A percentile compares a stretch with the other conserved stretches of the same genome.
Conservation (phyloP, 1,140 invertebrate genomes). For the Papilio dardanus region DNA sequence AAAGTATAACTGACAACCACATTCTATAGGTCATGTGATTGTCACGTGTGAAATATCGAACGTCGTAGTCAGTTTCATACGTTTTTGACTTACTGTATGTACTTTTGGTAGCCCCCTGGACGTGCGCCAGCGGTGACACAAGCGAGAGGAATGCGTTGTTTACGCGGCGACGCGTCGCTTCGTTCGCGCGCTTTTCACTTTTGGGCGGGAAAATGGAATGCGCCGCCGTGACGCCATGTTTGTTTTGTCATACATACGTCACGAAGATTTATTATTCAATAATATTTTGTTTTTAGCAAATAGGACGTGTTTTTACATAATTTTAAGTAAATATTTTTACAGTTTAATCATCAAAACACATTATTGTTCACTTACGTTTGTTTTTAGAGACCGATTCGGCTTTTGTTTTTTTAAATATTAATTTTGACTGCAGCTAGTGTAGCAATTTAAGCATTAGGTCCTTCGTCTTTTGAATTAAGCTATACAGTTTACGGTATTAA, state of each 20-base stretch:
- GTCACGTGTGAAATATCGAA: too few species aligned
- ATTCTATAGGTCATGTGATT: too few species aligned
- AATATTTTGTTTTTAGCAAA: not conserved
- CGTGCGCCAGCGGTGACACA: slow-evolving; percentile 68
- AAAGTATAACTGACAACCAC: too few species aligned
- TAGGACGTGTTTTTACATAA: not conserved
- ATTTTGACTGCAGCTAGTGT: too few species aligned
- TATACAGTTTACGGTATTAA: not conserved
- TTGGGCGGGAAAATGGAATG: slow-evolving; percentile 39
- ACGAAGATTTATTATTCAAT: not conserved
- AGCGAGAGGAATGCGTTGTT: slow-evolving; percentile 67
- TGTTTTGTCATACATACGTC: not conserved
- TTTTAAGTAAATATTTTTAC: not conserved
- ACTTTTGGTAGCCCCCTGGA: too few species aligned
- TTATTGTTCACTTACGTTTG: too few species aligned
- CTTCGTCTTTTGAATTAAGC: too few species aligned
- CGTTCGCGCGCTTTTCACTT: slow-evolving; percentile 45
- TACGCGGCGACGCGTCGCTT: slow-evolving; percentile 57
- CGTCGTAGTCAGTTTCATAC: too few species aligned
- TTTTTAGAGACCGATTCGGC: too few species aligned
- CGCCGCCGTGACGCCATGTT: not conserved
- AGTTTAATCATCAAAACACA: not conserved
- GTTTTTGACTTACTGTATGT: too few species aligned
- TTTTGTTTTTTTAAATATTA: too few species aligned
- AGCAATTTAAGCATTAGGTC: too few species aligned